These are phyloP conservation scores for Heliconius charithonia DNA, from an alignment of 2,888 invertebrate genomes.

Conservation along the genomic window DNA sequence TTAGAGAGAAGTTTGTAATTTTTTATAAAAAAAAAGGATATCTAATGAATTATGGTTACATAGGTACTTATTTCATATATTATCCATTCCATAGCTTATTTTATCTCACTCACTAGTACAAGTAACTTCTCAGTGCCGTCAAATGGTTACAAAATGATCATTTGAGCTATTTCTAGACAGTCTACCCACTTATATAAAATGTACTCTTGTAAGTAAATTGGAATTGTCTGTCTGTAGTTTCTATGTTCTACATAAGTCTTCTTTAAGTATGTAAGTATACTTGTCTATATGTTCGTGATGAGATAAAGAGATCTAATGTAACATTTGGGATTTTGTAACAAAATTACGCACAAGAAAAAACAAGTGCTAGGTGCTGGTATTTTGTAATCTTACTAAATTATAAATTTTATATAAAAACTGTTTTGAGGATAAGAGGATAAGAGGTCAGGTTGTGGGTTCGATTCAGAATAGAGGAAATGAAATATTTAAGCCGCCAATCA, in stretches of 20 bases:
- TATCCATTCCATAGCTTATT: constrained; percentile 6
- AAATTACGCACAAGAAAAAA: background rate
- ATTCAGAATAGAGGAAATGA: too few relatives aligned
- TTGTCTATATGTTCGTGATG: too few relatives aligned
- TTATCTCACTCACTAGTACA: background rate
- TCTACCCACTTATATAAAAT: background rate
- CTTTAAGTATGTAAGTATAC: background rate
- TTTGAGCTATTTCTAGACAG: constrained; percentile 22
- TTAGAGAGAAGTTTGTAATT: too few relatives aligned
- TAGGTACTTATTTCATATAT: background rate
- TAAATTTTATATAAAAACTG: background rate
- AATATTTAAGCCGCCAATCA: too few relatives aligned
- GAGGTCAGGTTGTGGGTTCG: too few relatives aligned
- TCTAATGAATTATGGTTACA: background rate
- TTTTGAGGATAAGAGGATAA: too few relatives aligned
- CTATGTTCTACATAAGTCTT: background rate
- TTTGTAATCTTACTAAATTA: background rate
- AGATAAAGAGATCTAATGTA: background rate
- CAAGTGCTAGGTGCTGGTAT: background rate
- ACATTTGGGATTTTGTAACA: background rate
- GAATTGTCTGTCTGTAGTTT: background rate
- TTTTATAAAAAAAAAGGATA: too few relatives aligned
- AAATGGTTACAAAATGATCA: background rate
- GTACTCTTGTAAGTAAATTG: constrained; percentile 1
- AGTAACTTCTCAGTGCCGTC: background rate